Evolutionary conservation across 2,888 invertebrate species (phyloP), one percentile per base, ranked within the genome.

Genomic region (Cabera pusaria): DNA sequence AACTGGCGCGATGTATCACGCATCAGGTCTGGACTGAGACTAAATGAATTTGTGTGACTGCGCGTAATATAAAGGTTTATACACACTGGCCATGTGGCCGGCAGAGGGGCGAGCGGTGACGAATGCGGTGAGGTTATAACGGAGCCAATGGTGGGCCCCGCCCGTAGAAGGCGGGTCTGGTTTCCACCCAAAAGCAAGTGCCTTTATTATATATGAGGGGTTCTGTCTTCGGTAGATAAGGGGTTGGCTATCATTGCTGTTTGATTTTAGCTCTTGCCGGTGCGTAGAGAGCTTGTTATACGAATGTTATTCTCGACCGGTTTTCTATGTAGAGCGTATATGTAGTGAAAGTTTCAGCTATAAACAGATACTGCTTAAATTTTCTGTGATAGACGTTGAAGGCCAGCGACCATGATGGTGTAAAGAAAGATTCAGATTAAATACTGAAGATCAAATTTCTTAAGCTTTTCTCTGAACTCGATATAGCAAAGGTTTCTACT

Each of bases 31-130:
- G 74, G 72, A 76, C 69, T 73, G 74, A 78, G 79, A 87, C 87
- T 88, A 84, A 87, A 81, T 80, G 73, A 72, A 71, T 72, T 70
- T 64, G 74, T 70, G 71, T 76, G 74, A 72, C 75, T 72, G 81
- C 74, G 74, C 79, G 74, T 62, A 80, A 79, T 79, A 84, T 87
- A 87, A 85, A 85, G 79, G 69, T 69, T 64, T 63, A 76, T 82
- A 82, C 74, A 75, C 80, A 78, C 34, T 56, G 40, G 27, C n/a
- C n/a, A n/a, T n/a, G n/a, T n/a, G n/a, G n/a, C n/a, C 53, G 53
- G 66, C 64, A 70, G 79, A 68, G 79, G 78, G 80, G 78, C 27
- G 70, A 56, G 55, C 57, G 59, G 58, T 67, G 64, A 64, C 77
- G 78, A 78, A 78, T 79, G 19, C 60, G 54, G 56, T 58, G 67